Evolutionary conservation across 2,113 vertebrate species (phyloP), one percentile per base, ranked within the genome.

Genomic region (Mesoclemmys tuberculata): DNA sequence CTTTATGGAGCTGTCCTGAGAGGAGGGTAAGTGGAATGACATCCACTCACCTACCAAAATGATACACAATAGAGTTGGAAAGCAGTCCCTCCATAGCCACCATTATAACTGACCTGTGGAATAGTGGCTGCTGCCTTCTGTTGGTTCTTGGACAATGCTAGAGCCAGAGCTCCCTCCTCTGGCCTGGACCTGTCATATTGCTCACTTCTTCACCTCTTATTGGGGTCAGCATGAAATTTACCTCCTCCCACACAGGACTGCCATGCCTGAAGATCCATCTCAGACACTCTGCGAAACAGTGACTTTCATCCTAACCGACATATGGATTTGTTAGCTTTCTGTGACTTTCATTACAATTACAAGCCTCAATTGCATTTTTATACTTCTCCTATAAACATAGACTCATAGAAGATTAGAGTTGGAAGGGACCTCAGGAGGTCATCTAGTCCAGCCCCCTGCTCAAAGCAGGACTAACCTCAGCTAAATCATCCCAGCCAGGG

Each of bases 121-220:
- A 61, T 14, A 61, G 27, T 88, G 77, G 4, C 7, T 91, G 44
- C n/a, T 86, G 61, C 48, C 10, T 10, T 14, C 24, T 44, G 44
- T 19, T n/a, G 19, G 27, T 44, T 14, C 29, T 74, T 1, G 0
- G 1, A 0, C 6, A 12, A 22, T 6, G 1, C 24, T 56, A n/a
- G 46, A 61, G 21, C 2, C 27, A 71, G 64, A 92, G 49, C 24
- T 49, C 54, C 11, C 3, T 71, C 64, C 9, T 71, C 35, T n/a
- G 64, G 35, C 35, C 35, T 38, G n/a, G 16, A 38, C 64, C 64
- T 38, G 35, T 13, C 35, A 71, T 35, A 21, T 8, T 46, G 5
- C 35, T 87, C 74, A 78, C 4, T 10, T 61, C 64, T 93, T 35
- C 38, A 41, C 29, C 71, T 91, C 61, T 79, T 41, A n/a, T 77